Evolutionary conservation across 2,113 vertebrate species (phyloP), one percentile per base, ranked within the genome.

Genomic region (Nettapus auritus): DNA sequence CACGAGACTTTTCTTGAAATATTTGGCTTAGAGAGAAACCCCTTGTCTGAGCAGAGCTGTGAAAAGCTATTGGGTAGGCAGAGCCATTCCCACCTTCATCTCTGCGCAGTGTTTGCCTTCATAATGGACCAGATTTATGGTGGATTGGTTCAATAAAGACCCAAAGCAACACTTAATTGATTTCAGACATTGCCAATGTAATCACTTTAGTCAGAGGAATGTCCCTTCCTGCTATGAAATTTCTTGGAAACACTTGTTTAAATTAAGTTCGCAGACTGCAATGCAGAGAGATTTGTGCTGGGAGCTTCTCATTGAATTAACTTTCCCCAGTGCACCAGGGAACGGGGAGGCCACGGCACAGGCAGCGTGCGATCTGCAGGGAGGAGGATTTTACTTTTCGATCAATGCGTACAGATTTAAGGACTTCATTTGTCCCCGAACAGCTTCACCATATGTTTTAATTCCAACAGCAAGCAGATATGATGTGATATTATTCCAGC

Each of bases 331-430:
- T 11, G 21, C 29, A 3, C 11, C 7, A 5, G 53, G 67, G 36
- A 55, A 50, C 31, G 5, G 4, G 31, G 19, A 63, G 25, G 46
- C 13, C n/a, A 10, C 3, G 16, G 44, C 4, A 11, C 40, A 26
- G 42, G 55, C 17, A 34, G 40, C 22, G 15, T 3, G 11, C 4
- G 4, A 57, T 33, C 57, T 8, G 12, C 33, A 15, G 25, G 26
- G 29, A 26, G 36, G 9, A 36, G 29, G 38, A 13, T 31, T n/a
- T 36, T 70, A 16, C n/a, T 64, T 38, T 29, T 13, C 42, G 13
- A 21, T 34, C 26, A 8, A 5, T 6, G 42, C 5, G 2, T 8
- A 2, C 2, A 12, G 55, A 7, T 4, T 9, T 34, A n/a, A 11
- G 59, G 67, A 2, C 55, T 62, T 33, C 8, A 14, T 28, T 44